These are phyloP conservation scores for Hoplodrina ambigua DNA, from an alignment of 2,888 invertebrate genomes.

Conservation along the genomic window DNA sequence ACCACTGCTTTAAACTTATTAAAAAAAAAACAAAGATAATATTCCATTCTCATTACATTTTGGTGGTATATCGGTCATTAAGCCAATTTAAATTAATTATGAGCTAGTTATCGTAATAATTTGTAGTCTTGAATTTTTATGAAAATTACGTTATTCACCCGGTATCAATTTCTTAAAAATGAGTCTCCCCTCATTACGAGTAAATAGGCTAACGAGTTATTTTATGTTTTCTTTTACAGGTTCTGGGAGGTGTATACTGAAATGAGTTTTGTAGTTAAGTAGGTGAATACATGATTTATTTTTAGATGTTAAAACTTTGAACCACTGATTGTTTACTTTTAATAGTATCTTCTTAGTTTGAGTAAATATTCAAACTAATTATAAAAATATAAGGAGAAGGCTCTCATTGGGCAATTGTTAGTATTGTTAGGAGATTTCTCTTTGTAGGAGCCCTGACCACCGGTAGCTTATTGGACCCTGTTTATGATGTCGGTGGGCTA, in stretches of 20 bases:
- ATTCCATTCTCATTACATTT: slow-evolving; percentile 23
- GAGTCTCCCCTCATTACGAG: slow-evolving; percentile 14
- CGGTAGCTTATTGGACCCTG: too few relatives aligned
- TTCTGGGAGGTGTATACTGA: slow-evolving; percentile 24
- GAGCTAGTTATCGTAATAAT: slow-evolving; percentile 22
- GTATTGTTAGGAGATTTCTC: too few relatives aligned
- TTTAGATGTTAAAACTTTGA: too few relatives aligned
- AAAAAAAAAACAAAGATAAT: slow-evolving; percentile 20
- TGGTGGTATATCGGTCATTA: slow-evolving; percentile 30
- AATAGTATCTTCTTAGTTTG: too few relatives aligned
- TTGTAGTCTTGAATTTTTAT: slow-evolving; percentile 14
- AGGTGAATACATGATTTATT: not conserved
- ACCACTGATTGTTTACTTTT: too few relatives aligned
- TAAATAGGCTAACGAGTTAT: slow-evolving; percentile 10
- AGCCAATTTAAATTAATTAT: slow-evolving; percentile 41
- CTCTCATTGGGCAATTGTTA: too few relatives aligned
- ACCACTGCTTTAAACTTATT: not conserved
- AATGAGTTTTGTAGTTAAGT: slow-evolving; percentile 27
- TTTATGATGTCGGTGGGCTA: too few relatives aligned
- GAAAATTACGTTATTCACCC: slow-evolving; percentile 17
- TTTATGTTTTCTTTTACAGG: slow-evolving; percentile 10
- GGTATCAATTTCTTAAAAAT: slow-evolving; percentile 28
- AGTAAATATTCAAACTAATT: too few relatives aligned
- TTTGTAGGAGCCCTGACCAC: too few relatives aligned
- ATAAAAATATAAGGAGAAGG: too few relatives aligned